Conservation (phyloP, 2,888 invertebrate genomes). For the Drosophila picticornis region DNA sequence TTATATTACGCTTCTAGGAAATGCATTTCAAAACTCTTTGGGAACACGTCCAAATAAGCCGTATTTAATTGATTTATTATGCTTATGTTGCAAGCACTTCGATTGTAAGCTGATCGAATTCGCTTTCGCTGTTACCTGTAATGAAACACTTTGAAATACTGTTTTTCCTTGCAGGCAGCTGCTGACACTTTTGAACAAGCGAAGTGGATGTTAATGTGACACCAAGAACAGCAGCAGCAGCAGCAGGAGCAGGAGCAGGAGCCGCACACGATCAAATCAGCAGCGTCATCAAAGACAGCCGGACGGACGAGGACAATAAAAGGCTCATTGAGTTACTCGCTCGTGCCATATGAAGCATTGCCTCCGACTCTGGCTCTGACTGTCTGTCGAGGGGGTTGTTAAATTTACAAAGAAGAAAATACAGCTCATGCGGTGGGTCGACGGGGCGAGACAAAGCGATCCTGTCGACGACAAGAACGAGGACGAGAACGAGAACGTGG, state of each 20-base stretch:
- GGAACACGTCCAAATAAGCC: constrained; percentile 2
- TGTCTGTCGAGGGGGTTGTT: constrained; percentile 56
- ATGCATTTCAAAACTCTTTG: not conserved
- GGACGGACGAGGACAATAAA: constrained; percentile 39
- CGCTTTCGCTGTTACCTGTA: constrained; percentile 29
- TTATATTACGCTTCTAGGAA: not conserved
- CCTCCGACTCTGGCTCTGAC: constrained; percentile 11
- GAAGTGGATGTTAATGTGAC: constrained; percentile 36
- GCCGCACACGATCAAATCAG: constrained; percentile 58
- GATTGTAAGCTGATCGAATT: not conserved
- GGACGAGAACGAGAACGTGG: constrained; percentile 18
- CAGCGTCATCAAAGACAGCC: constrained; percentile 30
- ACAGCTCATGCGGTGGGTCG: constrained; percentile 58
- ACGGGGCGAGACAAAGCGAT: constrained; percentile 68
- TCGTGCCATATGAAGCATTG: constrained; percentile 63
- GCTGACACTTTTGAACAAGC: constrained; percentile 38
- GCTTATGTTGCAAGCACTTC: not conserved
- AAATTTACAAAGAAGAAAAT: constrained; percentile 55
- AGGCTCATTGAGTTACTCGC: constrained; percentile 29
- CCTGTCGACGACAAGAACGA: constrained; percentile 54
- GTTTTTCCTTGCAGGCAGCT: constrained; percentile 53
- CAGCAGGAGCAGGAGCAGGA: constrained; percentile 5
- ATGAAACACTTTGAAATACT: constrained; percentile 20
- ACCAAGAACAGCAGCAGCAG: constrained; percentile 7
- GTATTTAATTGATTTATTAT: not conserved